Percentiles rank a stretch among this genome's conserved stretches.
Conservation (phyloP, 1,140 invertebrate genomes). For the Lanistes nyassanus region DNA sequence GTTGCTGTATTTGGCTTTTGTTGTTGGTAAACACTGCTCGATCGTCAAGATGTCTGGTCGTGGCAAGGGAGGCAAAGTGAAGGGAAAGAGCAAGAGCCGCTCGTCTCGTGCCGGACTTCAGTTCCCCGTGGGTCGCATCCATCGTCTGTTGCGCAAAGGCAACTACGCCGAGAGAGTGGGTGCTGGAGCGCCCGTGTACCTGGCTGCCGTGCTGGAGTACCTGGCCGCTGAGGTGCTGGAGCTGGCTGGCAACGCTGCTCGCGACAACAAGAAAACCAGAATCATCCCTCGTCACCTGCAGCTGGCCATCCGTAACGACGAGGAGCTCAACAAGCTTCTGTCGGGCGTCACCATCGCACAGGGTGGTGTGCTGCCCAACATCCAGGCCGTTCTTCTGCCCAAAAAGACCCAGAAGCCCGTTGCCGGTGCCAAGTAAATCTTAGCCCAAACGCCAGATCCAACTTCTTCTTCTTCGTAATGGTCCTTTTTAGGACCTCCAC, state of each 20-base stretch:
- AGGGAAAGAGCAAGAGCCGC: constrained; percentile 67
- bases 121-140: constrained; percentile 66
- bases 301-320: constrained; percentile 65
- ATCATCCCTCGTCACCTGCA: constrained; percentile 63
- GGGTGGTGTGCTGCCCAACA: constrained; percentile 66
- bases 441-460: too few species aligned
- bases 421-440: too few species aligned
- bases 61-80: constrained; percentile 70
- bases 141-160: constrained; percentile 62
- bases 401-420: constrained; percentile 48
- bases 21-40: neutral
- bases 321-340: constrained; percentile 65
- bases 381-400: constrained; percentile 63
- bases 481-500: too few species aligned
- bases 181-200: constrained; percentile 61
- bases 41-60: constrained; percentile 51
- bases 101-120: constrained; percentile 64
- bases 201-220: constrained; percentile 66
- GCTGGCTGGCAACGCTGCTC: constrained; percentile 81
- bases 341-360: constrained; percentile 64
- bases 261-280: constrained; percentile 70
- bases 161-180: constrained; percentile 61
- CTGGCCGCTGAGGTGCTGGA: constrained; percentile 69
- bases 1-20: too few species aligned
- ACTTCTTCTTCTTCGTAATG: too few species aligned